Base-by-base conservation (phyloP, 2,113 vertebrate species). In the Menura novaehollandiae region DNA sequence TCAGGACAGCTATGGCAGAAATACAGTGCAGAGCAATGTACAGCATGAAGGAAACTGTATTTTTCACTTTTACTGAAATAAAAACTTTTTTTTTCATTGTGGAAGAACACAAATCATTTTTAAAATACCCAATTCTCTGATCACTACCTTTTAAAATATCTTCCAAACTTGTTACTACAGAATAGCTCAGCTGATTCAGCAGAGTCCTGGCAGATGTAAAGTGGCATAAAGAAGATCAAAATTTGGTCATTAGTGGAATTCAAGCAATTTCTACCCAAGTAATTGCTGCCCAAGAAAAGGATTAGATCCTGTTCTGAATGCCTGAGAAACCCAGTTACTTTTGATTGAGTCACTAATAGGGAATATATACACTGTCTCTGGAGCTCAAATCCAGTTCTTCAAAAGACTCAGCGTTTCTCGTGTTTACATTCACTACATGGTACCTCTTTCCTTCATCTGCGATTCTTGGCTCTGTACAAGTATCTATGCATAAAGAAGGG, bases 381-480 rank as follows among this genome's bases (percentile, higher is more conserved):
- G 33, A 77, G 44, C 17, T 94, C 85, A 79, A 43, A 75, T 37
- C 16, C 46, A 87, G 44, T 46, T 91, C 77, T 87, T 93, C 85
- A 82, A 92, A 92, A 78, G 56, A 44, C 18, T 85, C 60, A 37
- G 26, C 5, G 0, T 68, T 92, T 85, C n/a, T 93, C 60, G 49
- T 72, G 17, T 95, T 92, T 80, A 72, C 49, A 89, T 94, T 85
- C 66, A 74, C 58, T 92, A 30, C 53, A 46, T 62, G 73, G 55
- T 91, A 92, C 88, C 76, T 89, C 76, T 87, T 93, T 49, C 46
- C 85, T 91, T 88, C 68, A 46, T 84, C 76, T 81, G 24, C 81
- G 52, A 78, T 60, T 82, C 80, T 87, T 93, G 88, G 76, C 64
- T 95, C 46, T 60, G 13, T 53, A 62, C 35, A 76, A 79, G 66